Evolutionary conservation across 2,113 vertebrate genomes (phyloP).

Genomic region (Barnardius zonarius): DNA sequence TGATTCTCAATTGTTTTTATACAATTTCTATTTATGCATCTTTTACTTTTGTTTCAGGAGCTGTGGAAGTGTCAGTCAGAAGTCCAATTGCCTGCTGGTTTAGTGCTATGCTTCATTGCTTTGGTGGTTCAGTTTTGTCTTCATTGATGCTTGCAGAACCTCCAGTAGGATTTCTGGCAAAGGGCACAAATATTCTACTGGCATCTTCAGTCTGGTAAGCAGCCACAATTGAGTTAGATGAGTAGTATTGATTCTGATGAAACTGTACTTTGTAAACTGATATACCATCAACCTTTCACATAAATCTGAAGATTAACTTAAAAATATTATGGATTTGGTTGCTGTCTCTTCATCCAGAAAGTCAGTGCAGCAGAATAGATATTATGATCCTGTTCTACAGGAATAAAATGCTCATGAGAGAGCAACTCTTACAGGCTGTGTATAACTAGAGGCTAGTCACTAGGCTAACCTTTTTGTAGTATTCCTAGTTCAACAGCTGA

Average conservation of each 20-base stretch:
- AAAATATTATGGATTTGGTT: background rate
- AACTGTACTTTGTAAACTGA: background rate
- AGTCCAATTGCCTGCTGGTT: constrained; percentile 96
- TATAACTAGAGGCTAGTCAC: background rate
- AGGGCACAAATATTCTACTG: constrained; percentile 82
- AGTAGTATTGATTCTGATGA: background rate
- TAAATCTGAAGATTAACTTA: background rate
- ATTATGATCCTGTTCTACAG: background rate
- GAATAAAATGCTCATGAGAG: background rate
- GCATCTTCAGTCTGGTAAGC: constrained; percentile 93
- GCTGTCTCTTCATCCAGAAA: background rate
- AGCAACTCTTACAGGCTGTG: background rate
- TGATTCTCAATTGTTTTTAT: background rate
- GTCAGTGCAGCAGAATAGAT: background rate
- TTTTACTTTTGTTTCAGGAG: constrained; percentile 78
- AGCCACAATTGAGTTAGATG: background rate
- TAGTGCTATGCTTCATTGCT: constrained; percentile 95
- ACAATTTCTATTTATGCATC: background rate
- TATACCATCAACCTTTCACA: background rate
- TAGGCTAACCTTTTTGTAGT: background rate
- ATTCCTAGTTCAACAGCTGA: background rate
- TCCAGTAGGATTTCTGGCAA: constrained; percentile 83
- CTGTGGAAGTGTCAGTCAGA: constrained; percentile 73
- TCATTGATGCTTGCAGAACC: constrained; percentile 90
- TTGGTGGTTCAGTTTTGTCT: constrained; percentile 91